A percentile compares a stretch with the other conserved stretches of the same genome.
Evolutionary conservation across 2,888 invertebrate species (phyloP).

Genomic region (Drosophila fulvimacula): DNA sequence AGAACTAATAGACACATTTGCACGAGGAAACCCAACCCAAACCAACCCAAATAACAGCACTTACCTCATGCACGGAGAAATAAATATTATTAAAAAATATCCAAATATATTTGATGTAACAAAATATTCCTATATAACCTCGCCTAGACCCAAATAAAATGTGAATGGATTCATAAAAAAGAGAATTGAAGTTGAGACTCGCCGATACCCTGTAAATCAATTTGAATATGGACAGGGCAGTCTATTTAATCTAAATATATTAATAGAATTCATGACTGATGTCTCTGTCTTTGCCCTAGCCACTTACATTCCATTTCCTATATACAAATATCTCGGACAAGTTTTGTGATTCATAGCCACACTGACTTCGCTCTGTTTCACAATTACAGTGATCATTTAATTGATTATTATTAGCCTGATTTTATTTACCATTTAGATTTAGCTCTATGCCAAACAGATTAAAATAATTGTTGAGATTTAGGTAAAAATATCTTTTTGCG

Average conservation of each 20-base stretch:
- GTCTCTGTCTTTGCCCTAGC: too few relatives aligned
- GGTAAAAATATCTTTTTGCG: neutral
- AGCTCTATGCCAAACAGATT: neutral
- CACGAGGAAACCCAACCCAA: neutral
- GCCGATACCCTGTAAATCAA: neutral
- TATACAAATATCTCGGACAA: too few relatives aligned
- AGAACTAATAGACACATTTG: constrained; percentile 6
- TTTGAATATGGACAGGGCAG: neutral
- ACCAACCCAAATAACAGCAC: neutral
- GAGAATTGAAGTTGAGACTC: neutral
- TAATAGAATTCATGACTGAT: too few relatives aligned
- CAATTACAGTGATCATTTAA: constrained; percentile 4
- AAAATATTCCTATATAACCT: neutral
- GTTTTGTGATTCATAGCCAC: too few relatives aligned
- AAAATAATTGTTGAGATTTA: neutral
- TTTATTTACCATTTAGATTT: neutral
- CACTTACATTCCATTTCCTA: too few relatives aligned
- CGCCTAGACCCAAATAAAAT: neutral
- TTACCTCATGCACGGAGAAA: neutral
- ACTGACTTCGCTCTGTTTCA: neutral
- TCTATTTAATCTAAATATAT: too few relatives aligned
- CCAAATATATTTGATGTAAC: neutral
- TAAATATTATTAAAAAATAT: neutral
- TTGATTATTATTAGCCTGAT: neutral
- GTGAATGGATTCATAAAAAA: constrained; percentile 1